Evolutionary conservation across 1,140 invertebrate species (phyloP).

Genomic region (Macrotrachela quadricornifera): DNA sequence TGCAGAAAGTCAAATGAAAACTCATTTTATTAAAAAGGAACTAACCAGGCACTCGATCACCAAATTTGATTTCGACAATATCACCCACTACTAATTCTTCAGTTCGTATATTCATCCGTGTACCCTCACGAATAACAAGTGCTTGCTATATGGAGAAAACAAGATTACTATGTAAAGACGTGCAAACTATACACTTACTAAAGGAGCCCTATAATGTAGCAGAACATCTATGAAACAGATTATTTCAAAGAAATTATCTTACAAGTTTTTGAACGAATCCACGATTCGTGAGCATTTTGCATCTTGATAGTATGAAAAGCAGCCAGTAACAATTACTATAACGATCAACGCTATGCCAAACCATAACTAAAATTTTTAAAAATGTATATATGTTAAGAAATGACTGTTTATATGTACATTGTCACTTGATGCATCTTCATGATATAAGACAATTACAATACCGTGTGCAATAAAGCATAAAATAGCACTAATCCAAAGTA

Average conservation of each 20-base stretch:
- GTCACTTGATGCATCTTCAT: not conserved
- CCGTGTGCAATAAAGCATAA: conserved; percentile 59
- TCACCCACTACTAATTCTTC: not conserved
- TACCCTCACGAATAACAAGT: not conserved
- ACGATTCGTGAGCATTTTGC: conserved; percentile 32
- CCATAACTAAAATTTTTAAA: conserved; percentile 33
- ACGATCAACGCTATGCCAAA: conserved; percentile 32
- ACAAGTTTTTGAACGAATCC: conserved; percentile 33
- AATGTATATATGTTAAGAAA: not conserved
- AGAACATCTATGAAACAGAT: too few relatives aligned
- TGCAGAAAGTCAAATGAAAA: too few relatives aligned
- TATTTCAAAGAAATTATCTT: not conserved
- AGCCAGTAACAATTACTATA: conserved; percentile 32
- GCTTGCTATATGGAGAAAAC: conserved; percentile 10
- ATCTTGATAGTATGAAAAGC: conserved; percentile 35
- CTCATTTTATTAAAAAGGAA: too few relatives aligned
- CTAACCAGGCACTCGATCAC: not conserved
- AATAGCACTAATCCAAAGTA: conserved; percentile 23
- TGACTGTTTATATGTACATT: not conserved
- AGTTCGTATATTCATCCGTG: too few relatives aligned
- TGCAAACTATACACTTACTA: not conserved
- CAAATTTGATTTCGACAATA: not conserved
- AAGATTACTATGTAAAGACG: not conserved
- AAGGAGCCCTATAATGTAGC: not conserved
- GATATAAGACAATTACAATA: conserved; percentile 59